A percentile compares a stretch with the other conserved stretches of the same genome.
Conservation (phyloP, 2,797 vertebrate genomes). For the Emydoidea blandingii region DNA sequence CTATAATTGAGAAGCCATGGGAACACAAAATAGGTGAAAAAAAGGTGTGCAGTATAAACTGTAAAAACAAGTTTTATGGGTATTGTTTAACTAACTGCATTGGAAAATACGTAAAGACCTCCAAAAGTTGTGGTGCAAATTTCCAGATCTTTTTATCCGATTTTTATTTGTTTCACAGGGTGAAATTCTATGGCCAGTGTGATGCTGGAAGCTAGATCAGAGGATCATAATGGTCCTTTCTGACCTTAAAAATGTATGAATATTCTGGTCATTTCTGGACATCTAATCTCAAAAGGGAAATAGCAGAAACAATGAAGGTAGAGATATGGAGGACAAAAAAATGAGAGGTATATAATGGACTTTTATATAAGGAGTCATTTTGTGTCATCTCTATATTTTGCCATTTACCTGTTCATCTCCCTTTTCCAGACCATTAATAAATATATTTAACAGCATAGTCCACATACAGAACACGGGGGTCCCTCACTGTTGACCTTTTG, state of each 20-base stretch:
- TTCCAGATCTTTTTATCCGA: background rate
- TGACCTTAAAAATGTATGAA: background rate
- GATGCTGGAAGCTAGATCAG: too few species aligned
- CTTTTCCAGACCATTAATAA: background rate
- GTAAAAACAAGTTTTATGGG: background rate
- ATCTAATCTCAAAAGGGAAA: background rate
- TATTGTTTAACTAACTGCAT: background rate
- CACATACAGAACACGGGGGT: fast-evolving
- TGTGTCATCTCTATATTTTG: background rate
- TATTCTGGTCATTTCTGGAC: background rate
- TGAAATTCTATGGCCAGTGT: background rate
- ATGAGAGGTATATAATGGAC: background rate
- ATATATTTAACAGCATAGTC: background rate
- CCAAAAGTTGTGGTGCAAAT: background rate
- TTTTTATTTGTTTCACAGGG: background rate
- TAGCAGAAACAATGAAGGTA: background rate
- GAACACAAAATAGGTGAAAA: background rate
- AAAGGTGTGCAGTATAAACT: background rate
- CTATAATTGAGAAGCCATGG: background rate
- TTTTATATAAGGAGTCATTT: background rate
- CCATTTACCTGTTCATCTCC: background rate
- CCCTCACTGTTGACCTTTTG: background rate
- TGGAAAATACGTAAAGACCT: background rate
- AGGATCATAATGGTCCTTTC: background rate
- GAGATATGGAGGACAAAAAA: background rate